Evolutionary conservation across 64 coral and sea anemone genomes (phyloP), one percentile per base, ranked within the genome.

Genomic region (Porites australiensis): DNA sequence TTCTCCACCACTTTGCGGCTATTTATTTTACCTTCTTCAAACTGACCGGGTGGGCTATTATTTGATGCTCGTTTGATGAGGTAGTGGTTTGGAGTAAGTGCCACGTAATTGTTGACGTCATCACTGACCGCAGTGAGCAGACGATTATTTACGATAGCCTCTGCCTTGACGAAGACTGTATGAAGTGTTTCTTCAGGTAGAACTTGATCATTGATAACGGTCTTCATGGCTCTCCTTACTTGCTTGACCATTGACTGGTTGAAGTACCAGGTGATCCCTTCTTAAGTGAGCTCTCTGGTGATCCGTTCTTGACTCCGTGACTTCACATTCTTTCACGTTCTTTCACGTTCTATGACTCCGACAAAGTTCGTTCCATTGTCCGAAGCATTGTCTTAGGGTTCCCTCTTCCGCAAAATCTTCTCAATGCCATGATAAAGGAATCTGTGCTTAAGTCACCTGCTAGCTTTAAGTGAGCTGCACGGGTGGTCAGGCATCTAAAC

Each of bases 171-270:
- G 18, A 88, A 23, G 21, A 79, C 58, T 50, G 88, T 79, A 16
- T 79, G 59, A 6, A 89, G 69, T 46, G 76, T 79, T 48, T 89
- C 61, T 4, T 68, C 74, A 4, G 45, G 57, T 15, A 89, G 14
- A 58, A 55, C 88, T 13, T 77, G 75, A 14, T 63, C 69, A 21
- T 61, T 79, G 2, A 89, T n/a, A 3, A 72, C 69, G 4, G 63
- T 49, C 75, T 89, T 89, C n/a, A 79, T 20, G 21, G 69, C 88
- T 55, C 88, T 79, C 21, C 79, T 89, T 8, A 79, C 88, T 63
- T 79, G 74, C 76, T 89, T 89, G 6, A 89, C 75, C 54, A 89
- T 66, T 4, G 87, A 64, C 67, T 89, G 88, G 46, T 89, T 79
- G 13, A 89, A 79, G 43, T 79, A 53, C 87, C 73, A 89, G 4